Base-by-base conservation (phyloP, 2,113 vertebrate species). In the Ifrita kowaldi region DNA sequence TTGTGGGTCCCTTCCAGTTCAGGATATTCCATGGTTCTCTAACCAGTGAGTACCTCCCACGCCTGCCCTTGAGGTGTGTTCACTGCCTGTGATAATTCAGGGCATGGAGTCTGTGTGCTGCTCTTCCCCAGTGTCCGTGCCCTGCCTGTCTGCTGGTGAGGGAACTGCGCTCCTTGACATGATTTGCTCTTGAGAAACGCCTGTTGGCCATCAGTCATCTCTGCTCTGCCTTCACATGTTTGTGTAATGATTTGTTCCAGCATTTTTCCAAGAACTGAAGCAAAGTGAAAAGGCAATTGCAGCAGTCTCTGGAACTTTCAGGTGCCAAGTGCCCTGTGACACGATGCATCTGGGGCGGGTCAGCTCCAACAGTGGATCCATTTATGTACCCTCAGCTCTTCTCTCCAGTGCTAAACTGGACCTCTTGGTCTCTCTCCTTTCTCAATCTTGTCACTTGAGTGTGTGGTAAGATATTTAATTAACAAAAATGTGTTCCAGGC, bases 231-330 rank as follows among this genome's bases (percentile, higher is more conserved):
- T 85, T 47, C 35, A 79, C 20, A 63, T 79, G 57, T 85, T 93
- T 91, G 69, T 83, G 49, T 26, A 84, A 44, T 56, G 80, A 68
- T 82, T 82, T 78, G 18, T 89, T 91, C 64, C 71, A 87, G 64
- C 53, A 6, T 89, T 96, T 97, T 97, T 87, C 90, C 84, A 82
- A 87, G 93, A 89, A 89, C 41, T 71, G 77, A 56, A 69, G 69
- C 13, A n/a, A 69, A 89, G 32, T 49, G 89, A 59, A 63, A 77
- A 91, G 69, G 77, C 81, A 74, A 32, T 52, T 87, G 77, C 91
- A 73, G 42, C 55, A 30, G 39, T 9, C 56, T 81, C 74, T 88
- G 91, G 77, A 78, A 30, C 37, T 28, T 82, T 90, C 59, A 30
- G 75, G 11, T 49, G 41, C 74, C 14, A n/a, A 70, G 67, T 80